Evolutionary conservation across 2,888 invertebrate species (phyloP).

Genomic region (Scrobipalpa atriplicella): DNA sequence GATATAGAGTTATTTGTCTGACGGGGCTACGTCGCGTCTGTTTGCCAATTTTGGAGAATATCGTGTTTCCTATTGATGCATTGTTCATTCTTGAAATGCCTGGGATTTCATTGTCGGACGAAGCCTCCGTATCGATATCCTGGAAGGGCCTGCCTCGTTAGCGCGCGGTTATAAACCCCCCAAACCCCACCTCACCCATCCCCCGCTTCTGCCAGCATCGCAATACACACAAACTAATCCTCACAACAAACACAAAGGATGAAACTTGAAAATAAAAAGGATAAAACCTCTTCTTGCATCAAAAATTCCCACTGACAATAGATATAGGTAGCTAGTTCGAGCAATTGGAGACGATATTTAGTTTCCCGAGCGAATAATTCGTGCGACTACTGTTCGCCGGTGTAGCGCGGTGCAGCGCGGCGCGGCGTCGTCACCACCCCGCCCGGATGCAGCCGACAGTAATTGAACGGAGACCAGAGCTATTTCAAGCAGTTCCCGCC

Average conservation of each 20-base stretch:
- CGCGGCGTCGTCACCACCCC: not conserved
- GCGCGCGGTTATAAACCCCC: not conserved
- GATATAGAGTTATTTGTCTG: no score
- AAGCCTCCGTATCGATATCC: conserved; percentile 1
- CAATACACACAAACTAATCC: not conserved
- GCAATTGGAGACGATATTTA: conserved; percentile 7
- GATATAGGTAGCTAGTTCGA: not conserved
- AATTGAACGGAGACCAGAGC: conserved; percentile 21
- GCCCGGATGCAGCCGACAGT: conserved; percentile 19
- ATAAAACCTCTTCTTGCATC: not conserved
- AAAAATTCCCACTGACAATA: not conserved
- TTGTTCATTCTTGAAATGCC: no score
- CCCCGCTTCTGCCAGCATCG: not conserved
- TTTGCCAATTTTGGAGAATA: not conserved
- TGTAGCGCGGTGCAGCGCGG: not conserved
- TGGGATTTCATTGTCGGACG: not conserved
- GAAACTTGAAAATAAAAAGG: not conserved
- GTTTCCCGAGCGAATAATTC: conserved; percentile 6
- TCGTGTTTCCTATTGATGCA: not conserved
- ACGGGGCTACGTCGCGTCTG: no score
- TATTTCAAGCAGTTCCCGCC: conserved; percentile 12
- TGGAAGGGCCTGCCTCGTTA: conserved; percentile 3
- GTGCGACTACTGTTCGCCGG: not conserved
- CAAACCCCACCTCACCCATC: not conserved
- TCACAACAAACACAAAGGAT: not conserved